Evolutionary conservation across 2,113 vertebrate species (phyloP).

Genomic region (Notarius lentiginosus): DNA sequence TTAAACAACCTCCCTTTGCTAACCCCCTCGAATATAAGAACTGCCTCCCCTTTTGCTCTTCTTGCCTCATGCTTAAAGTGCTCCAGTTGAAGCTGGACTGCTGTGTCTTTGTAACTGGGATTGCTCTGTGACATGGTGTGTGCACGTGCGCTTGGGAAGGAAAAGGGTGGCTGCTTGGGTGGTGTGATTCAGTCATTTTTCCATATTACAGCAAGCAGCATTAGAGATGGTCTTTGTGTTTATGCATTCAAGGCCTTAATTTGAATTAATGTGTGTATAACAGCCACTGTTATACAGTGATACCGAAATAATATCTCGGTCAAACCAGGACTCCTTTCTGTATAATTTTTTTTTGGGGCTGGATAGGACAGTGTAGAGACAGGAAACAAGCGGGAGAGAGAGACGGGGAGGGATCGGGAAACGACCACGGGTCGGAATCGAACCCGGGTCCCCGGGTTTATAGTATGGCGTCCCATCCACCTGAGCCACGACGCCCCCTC

Average conservation of each 20-base stretch:
- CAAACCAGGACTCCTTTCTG: neutral
- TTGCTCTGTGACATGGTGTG: conserved; percentile 49
- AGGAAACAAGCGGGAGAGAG: too few relatives aligned
- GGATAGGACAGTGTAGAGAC: too few relatives aligned
- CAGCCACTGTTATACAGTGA: neutral
- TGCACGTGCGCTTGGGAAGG: conserved; percentile 46
- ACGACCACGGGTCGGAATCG: too few relatives aligned
- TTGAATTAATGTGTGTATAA: neutral
- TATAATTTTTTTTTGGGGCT: too few relatives aligned
- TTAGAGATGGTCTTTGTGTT: neutral
- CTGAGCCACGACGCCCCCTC: too few relatives aligned
- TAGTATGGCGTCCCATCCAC: too few relatives aligned
- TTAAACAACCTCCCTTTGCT: conserved; percentile 41
- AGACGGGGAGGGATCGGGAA: too few relatives aligned
- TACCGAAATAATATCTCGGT: neutral
- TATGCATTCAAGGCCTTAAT: neutral
- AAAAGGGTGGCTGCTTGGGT: conserved; percentile 26
- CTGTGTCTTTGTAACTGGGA: conserved; percentile 60
- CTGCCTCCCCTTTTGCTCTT: neutral
- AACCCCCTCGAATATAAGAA: conserved; percentile 45
- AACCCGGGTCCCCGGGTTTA: too few relatives aligned
- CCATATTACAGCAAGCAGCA: neutral
- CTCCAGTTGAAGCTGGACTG: conserved; percentile 66
- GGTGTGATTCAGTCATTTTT: conserved; percentile 15
- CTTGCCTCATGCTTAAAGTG: conserved; percentile 67